A percentile compares a stretch with the other conserved stretches of the same genome.
Conservation (phyloP, 2,888 invertebrate species). For the Amphipoea lucens region DNA sequence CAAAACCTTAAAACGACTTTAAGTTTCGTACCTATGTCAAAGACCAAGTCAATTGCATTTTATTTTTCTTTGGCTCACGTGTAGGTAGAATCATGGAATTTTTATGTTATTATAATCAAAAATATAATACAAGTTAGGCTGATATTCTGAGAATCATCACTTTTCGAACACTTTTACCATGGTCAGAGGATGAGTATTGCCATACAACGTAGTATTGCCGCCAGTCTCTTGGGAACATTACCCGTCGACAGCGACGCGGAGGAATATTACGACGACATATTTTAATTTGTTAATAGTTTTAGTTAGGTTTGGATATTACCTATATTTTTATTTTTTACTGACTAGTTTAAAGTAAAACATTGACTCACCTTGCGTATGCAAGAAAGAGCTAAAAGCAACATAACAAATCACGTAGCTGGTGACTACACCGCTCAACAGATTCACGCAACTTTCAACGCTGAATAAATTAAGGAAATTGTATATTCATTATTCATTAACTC, state of each 20-base stretch:
- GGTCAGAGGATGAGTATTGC: not conserved
- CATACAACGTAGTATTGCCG: not conserved
- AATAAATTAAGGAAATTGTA: conserved; percentile 50
- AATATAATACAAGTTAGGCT: not conserved
- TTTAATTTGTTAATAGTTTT: not conserved
- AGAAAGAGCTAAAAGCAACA: not conserved
- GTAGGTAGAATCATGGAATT: not conserved
- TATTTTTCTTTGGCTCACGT: not conserved
- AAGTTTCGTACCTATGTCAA: not conserved
- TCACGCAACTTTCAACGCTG: conserved; percentile 58
- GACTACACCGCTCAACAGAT: conserved; percentile 9
- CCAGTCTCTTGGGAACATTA: not conserved
- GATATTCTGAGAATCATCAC: not conserved
- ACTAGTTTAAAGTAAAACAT: not conserved
- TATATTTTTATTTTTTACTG: not conserved
- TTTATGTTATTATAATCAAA: not conserved
- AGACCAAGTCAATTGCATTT: not conserved
- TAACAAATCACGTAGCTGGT: not conserved
- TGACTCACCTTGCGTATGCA: not conserved
- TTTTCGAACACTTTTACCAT: not conserved
- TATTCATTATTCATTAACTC: conserved; percentile 45
- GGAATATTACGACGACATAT: not conserved
- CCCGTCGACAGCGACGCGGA: not conserved
- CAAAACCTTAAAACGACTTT: not conserved
- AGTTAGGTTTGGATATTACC: not conserved